Conservation (phyloP, 2,888 invertebrate species). For the Polia nebulosa region DNA sequence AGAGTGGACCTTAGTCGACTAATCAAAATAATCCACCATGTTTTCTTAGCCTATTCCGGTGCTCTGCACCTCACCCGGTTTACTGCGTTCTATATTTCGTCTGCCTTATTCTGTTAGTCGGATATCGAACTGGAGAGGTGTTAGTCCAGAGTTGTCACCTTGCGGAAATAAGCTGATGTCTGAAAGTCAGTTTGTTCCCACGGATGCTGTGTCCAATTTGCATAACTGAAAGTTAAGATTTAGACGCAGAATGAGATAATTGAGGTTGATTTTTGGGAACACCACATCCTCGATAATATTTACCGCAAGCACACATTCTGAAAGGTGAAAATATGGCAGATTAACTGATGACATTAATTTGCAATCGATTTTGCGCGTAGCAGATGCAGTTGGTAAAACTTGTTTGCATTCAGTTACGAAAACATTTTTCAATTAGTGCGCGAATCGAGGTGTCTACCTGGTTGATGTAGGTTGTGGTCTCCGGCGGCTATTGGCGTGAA, state of each 20-base stretch:
- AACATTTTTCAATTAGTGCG: conserved; percentile 80
- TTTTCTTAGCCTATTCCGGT: neutral
- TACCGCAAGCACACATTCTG: conserved; percentile 40
- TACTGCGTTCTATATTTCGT: neutral
- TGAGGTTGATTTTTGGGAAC: conserved; percentile 17
- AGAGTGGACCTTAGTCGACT: too few species aligned
- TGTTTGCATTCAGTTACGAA: conserved; percentile 79
- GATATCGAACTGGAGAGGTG: neutral
- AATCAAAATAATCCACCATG: neutral
- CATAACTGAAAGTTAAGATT: conserved; percentile 33
- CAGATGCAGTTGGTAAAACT: conserved; percentile 69
- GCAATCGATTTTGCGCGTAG: conserved; percentile 83
- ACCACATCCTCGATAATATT: conserved; percentile 18
- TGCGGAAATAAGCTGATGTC: neutral
- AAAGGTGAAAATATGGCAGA: conserved; percentile 48
- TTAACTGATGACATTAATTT: conserved; percentile 83
- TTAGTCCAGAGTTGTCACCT: too few species aligned
- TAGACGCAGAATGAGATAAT: neutral
- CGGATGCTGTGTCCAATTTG: neutral
- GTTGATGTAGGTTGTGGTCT: conserved; percentile 85
- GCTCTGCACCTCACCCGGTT: neutral
- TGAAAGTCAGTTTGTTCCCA: conserved; percentile 9
- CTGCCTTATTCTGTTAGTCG: neutral
- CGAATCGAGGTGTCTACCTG: conserved; percentile 65
- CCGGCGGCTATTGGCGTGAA: conserved; percentile 74